phyloP scores from a whole-genome alignment of 2,113 vertebrate species.

The Aldabrachelys gigantea region DNA sequence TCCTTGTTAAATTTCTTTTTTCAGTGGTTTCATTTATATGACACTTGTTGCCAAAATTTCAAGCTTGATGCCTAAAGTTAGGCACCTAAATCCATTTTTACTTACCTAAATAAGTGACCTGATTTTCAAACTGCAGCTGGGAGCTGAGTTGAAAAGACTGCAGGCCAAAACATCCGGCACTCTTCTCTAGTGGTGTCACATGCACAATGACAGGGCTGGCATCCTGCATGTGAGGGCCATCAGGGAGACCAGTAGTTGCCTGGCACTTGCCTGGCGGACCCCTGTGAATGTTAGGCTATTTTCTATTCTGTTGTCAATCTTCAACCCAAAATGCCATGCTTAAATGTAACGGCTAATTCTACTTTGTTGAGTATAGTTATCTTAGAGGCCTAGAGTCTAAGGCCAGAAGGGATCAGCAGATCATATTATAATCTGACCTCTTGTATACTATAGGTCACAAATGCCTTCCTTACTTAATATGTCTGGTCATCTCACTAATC shows the following conservation, averaged over 20 bases:
- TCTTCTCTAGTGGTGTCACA: background rate
- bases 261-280: background rate
- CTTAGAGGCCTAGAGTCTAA: background rate
- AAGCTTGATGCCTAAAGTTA: background rate
- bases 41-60: background rate
- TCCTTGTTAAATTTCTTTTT: background rate
- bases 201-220: background rate
- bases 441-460: background rate
- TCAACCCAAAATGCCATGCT: background rate
- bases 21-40: background rate
- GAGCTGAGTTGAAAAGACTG: background rate
- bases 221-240: background rate
- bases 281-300: background rate
- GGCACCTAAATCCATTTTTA: background rate
- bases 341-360: background rate
- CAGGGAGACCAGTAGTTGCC: background rate
- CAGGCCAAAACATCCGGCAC: background rate
- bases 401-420: background rate
- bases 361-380: background rate
- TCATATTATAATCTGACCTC: background rate
- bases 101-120: fast-evolving
- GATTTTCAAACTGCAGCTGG: background rate
- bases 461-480: fast-evolving
- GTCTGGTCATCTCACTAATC: background rate
- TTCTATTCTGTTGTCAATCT: background rate